Evolutionary conservation across 2,888 invertebrate species (phyloP).

Genomic region (Heliconius ismenius): DNA sequence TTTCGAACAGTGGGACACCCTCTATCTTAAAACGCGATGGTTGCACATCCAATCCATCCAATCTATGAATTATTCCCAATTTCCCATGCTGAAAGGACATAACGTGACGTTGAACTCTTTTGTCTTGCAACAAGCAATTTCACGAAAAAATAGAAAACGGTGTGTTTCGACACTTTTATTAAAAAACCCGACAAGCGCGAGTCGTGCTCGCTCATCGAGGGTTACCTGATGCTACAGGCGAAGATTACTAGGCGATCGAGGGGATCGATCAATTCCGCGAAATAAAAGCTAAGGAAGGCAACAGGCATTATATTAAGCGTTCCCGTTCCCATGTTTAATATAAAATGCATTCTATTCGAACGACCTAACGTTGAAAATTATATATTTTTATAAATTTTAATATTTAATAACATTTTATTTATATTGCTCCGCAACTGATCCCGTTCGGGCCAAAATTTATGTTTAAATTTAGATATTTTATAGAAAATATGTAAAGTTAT

Average conservation of each 20-base stretch:
- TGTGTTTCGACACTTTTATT: too few relatives aligned
- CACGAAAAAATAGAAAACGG: too few relatives aligned
- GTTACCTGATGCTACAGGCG: background rate
- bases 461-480: background rate
- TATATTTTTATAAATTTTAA: background rate
- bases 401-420: background rate
- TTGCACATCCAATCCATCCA: too few relatives aligned
- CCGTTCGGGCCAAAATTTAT: background rate
- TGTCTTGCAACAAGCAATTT: too few relatives aligned
- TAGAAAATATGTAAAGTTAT: too few relatives aligned
- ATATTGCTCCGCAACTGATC: background rate
- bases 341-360: background rate
- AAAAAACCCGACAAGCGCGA: too few relatives aligned
- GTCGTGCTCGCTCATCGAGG: too few relatives aligned
- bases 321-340: background rate
- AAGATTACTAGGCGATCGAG: background rate
- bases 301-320: background rate
- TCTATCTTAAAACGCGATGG: too few relatives aligned
- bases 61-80: too few relatives aligned
- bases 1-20: too few relatives aligned
- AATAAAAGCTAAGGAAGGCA: background rate
- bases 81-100: too few relatives aligned
- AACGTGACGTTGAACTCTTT: too few relatives aligned
- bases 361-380: background rate
- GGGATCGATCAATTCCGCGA: conserved; percentile 8